Conservation (phyloP, 2,888 invertebrate species). For the Luperina nickerlii region DNA sequence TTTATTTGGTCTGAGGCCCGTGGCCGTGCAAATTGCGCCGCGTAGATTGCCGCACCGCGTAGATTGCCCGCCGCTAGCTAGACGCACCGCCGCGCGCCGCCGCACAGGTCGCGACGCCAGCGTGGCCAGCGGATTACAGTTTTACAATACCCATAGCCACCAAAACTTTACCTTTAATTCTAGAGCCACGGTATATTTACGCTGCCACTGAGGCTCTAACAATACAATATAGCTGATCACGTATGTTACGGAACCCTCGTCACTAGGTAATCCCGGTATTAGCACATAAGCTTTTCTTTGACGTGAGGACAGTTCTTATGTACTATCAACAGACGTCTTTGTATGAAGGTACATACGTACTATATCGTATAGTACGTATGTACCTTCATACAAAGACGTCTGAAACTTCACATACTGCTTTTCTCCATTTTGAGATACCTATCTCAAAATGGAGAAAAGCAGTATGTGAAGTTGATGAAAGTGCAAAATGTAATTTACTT, state of each 20-base stretch:
- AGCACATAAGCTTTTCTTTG: conserved; percentile 26
- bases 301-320: background rate
- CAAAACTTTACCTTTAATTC: background rate
- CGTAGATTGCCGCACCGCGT: no score
- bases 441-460: background rate
- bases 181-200: background rate
- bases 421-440: no score
- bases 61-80: no score
- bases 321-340: background rate
- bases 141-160: background rate
- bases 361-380: no score
- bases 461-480: background rate
- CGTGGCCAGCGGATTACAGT: background rate
- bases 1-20: no score
- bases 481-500: background rate
- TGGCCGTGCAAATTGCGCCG: no score
- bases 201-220: background rate
- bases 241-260: conserved; percentile 8
- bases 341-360: background rate
- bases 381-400: no score
- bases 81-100: no score
- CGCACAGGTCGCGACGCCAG: no score
- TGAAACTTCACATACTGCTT: no score
- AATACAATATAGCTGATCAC: background rate
- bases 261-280: conserved; percentile 32